Evolutionary conservation across 2,888 invertebrate genomes (phyloP).

Genomic region (Leucophora obtusa): DNA sequence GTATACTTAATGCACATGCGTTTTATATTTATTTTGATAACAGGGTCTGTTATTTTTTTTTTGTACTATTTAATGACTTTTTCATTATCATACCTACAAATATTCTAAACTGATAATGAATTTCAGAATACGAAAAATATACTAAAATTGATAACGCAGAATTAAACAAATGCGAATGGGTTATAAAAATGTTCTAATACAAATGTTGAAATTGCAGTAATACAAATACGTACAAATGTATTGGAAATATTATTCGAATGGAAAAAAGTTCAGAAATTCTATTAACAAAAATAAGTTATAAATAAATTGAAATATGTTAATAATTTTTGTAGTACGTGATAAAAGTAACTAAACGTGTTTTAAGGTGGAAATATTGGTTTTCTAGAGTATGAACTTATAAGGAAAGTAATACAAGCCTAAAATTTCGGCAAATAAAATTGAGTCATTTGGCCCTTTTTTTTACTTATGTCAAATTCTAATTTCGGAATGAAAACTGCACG

Average conservation of each 20-base stretch:
- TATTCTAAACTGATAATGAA: slow-evolving; percentile 49
- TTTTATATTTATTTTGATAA: slow-evolving; percentile 39
- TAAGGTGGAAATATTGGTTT: no score
- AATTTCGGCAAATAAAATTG: no score
- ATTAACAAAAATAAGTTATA: background rate
- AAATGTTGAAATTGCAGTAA: background rate
- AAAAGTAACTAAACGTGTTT: background rate
- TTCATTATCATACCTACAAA: slow-evolving; percentile 28
- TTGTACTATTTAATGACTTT: slow-evolving; percentile 2
- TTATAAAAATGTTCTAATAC: slow-evolving; percentile 14
- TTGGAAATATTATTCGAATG: slow-evolving; percentile 2
- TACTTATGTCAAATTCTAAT: no score
- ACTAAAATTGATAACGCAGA: slow-evolving; percentile 33
- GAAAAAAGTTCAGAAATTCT: background rate
- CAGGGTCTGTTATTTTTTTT: slow-evolving; percentile 17
- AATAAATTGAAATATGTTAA: background rate
- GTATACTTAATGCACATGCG: slow-evolving; percentile 44
- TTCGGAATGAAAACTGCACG: no score
- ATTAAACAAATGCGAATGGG: slow-evolving; percentile 10
- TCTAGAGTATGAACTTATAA: no score
- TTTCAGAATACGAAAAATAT: slow-evolving; percentile 29
- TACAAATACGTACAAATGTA: background rate
- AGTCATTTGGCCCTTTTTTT: no score
- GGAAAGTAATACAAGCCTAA: no score
- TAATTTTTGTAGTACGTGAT: background rate